Conservation (phyloP, 1,140 invertebrate species). For the Andrena cerasifolii region DNA sequence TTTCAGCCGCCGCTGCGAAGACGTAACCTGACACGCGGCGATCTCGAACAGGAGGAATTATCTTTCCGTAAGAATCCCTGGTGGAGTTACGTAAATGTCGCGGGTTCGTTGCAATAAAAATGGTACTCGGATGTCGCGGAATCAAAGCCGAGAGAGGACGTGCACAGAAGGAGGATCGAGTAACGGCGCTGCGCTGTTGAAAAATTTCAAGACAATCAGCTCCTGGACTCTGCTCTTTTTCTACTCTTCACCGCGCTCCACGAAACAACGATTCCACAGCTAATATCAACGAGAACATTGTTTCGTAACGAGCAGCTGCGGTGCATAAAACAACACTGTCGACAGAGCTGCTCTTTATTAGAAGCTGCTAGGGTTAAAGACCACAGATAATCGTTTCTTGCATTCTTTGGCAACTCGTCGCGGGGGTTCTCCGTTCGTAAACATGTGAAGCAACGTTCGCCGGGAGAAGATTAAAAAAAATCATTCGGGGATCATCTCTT, state of each 20-base stretch:
- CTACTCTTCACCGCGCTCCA: background rate
- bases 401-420: slow-evolving; percentile 25
- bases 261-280: background rate
- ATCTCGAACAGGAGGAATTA: background rate
- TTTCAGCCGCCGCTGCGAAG: too few species aligned
- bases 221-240: too few species aligned
- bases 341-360: slow-evolving; percentile 31
- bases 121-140: too few species aligned
- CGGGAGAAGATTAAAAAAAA: background rate
- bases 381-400: slow-evolving; percentile 45
- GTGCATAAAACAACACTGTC: background rate
- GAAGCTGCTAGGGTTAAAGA: slow-evolving; percentile 52
- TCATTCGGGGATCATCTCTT: background rate
- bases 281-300: background rate
- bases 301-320: background rate
- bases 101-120: background rate
- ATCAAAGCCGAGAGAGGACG: too few species aligned
- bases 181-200: too few species aligned
- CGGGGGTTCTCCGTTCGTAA: slow-evolving; percentile 42
- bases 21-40: background rate
- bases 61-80: background rate
- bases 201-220: too few species aligned
- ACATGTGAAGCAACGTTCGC: slow-evolving; percentile 31
- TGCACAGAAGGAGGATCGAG: too few species aligned
- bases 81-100: background rate